Evolutionary conservation across 2,113 vertebrate species (phyloP), one percentile per base, ranked within the genome.

Genomic region (Rattus rattus): DNA sequence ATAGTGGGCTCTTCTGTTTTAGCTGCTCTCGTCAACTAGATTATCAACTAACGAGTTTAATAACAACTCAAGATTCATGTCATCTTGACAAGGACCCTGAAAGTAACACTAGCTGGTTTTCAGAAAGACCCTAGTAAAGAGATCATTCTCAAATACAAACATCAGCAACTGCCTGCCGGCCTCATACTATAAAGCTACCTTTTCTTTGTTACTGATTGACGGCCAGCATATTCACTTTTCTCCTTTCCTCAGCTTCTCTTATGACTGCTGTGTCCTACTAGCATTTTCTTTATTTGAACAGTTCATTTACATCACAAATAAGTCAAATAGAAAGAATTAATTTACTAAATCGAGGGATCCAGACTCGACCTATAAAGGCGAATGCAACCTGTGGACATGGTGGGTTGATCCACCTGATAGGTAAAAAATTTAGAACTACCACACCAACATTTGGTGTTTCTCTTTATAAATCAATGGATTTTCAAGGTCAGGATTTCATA

Each of bases 261-360:
- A 30, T 79, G 36, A 89, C 56, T 63, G 33, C 54, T 47, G 16
- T 67, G 26, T 77, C 84, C 92, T 54, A 85, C 22, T 24, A 54
- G 36, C 39, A 84, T 70, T 92, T 96, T 85, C 89, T 22, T 56
- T 77, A 89, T 72, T 69, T 92, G 70, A 90, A 36, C 77, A 90
- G 80, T 94, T 93, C 63, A 77, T 56, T 97, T 63, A 88, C 2
- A 43, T 9, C 39, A 81, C 17, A 6, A 61, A 28, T 70, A 79
- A 95, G 47, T 56, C 39, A 76, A 77, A 6, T 72, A 81, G 72
- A 84, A 83, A 80, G 70, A 47, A 70, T 67, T 94, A 77, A 39
- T 19, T 36, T 43, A 67, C 73, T 75, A 84, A 90, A 92, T 63
- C 36, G 92, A 94, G 43, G 5, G 33, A 63, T 81, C 10, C 79